Evolutionary conservation across 2,113 vertebrate species (phyloP), one percentile per base, ranked within the genome.

Genomic region (Microcebus ravelobensis): DNA sequence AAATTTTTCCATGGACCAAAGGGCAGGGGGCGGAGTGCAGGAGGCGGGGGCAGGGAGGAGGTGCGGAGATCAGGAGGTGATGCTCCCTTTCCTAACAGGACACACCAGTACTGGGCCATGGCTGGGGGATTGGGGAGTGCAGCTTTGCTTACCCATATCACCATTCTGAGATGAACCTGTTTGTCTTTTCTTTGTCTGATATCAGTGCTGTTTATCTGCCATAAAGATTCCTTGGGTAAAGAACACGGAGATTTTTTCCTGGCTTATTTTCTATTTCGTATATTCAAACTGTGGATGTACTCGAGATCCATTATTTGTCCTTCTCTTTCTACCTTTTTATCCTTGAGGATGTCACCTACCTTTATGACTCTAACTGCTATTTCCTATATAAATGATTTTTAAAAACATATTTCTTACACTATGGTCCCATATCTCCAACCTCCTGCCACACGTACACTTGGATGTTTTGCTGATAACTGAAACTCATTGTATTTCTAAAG

Each of bases 111-210:
- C 5, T 1, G 17, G 52, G 52, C 52, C 5, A 18, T 1, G 52
- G 52, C 52, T 55, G 17, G 52, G 52, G 52, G 52, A 55, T 18
- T 55, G 52, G 52, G 52, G 17, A 55, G 52, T 55, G 52, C 52
- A 55, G 52, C 52, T 55, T 73, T 92, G 31, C 6, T 23, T 86
- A 55, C 15, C 48, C 18, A 45, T 73, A 63, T 48, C 21, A 86
- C 42, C 57, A 84, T 68, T 50, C 48, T 91, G 34, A 93, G 36
- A 93, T 87, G 23, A 80, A 79, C 3, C 14, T 48, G 10, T 67
- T 57, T 67, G 27, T 77, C 29, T 90, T 94, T 17, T 45, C 31
- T 96, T 92, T 92, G 68, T 68, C 77, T 88, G 23, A 50, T 84
- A 59, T 82, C 34, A 77, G 10, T 79, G 20, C 85, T 82, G 21